phyloP scores from a whole-genome alignment of 1,140 invertebrate genomes.

The Meloidogyne exigua region DNA sequence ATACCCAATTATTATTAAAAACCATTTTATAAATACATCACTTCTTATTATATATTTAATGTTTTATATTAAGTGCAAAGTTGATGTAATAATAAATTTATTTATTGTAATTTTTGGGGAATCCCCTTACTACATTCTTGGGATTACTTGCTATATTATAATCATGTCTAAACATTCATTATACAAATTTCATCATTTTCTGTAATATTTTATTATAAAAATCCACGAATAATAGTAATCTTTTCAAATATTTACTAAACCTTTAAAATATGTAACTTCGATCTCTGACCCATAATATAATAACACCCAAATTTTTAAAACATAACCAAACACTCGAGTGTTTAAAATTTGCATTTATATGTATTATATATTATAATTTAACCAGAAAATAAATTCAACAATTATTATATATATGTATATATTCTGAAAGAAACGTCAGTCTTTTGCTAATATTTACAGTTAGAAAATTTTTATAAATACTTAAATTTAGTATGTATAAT shows the following conservation, averaged over 20 bases:
- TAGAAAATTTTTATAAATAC: too few species aligned
- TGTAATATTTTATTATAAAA: neutral
- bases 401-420: too few species aligned
- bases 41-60: too few species aligned
- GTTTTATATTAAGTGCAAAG: neutral
- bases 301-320: neutral
- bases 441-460: too few species aligned
- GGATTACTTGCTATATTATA: neutral
- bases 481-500: too few species aligned
- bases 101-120: neutral
- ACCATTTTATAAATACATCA: too few species aligned
- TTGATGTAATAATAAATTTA: neutral
- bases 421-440: too few species aligned
- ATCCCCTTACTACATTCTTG: neutral
- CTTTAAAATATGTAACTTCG: neutral
- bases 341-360: constrained; percentile 5
- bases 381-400: too few species aligned
- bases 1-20: too few species aligned
- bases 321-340: constrained; percentile 1
- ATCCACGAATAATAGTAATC: neutral
- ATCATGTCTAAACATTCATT: neutral
- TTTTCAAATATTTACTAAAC: neutral
- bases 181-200: neutral
- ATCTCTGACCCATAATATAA: neutral
- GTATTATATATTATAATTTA: too few species aligned